These are phyloP conservation scores for Micrastur ruficollis DNA, from an alignment of 2,797 vertebrate genomes.

Conservation along the genomic window DNA sequence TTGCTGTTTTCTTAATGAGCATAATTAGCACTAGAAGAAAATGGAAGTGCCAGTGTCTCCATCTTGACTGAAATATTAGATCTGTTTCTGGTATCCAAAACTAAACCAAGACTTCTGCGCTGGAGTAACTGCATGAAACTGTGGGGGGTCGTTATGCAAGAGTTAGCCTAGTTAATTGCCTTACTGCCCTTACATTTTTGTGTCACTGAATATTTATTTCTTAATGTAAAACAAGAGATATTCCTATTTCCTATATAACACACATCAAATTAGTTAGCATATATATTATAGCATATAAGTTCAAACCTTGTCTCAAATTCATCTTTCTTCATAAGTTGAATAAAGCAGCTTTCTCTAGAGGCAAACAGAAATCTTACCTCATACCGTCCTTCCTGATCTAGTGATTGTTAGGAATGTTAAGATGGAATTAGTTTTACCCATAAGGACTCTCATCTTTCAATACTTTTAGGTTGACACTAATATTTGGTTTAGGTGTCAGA, in stretches of 20 bases:
- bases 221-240: neutral
- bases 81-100: neutral
- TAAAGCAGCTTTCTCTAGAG: neutral
- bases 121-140: neutral
- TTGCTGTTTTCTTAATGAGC: neutral
- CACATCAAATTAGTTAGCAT: neutral
- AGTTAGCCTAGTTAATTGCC: neutral
- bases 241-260: neutral
- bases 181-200: neutral
- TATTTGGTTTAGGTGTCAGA: neutral
- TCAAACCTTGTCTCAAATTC: neutral
- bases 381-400: neutral
- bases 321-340: neutral
- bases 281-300: neutral
- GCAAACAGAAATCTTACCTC: neutral
- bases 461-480: neutral
- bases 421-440: neutral
- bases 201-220: neutral
- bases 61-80: neutral
- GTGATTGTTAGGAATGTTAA: neutral
- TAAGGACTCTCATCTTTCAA: slow-evolving; percentile 2
- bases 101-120: neutral
- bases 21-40: neutral
- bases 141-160: neutral
- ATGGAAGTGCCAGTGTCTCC: neutral